Conservation (phyloP, 2,888 invertebrate genomes). For the Panopea generosa region DNA sequence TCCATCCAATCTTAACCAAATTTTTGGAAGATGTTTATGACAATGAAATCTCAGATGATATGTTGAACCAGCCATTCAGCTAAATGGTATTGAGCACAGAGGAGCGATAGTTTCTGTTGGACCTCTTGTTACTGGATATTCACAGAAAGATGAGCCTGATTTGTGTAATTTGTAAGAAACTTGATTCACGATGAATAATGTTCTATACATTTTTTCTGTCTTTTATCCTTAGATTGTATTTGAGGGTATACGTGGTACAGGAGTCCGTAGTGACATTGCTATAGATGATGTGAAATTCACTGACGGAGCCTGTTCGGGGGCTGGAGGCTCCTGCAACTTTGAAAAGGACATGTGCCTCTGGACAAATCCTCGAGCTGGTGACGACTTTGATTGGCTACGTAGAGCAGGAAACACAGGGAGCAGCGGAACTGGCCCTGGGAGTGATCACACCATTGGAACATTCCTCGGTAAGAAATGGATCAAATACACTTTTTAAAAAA, state of each 20-base stretch:
- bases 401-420: constrained; percentile 74
- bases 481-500: no score
- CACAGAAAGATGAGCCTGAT: no score
- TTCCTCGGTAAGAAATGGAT: constrained; percentile 64
- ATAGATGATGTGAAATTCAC: constrained; percentile 79
- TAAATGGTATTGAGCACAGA: no score
- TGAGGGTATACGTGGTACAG: constrained; percentile 73
- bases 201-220: no score
- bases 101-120: no score
- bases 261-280: constrained; percentile 76
- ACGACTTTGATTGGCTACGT: constrained; percentile 75
- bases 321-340: constrained; percentile 71
- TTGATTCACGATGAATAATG: no score
- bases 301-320: constrained; percentile 74
- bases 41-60: no score
- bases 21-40: no score
- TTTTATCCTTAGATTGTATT: constrained; percentile 77
- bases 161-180: no score
- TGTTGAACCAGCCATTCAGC: no score
- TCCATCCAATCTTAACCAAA: no score
- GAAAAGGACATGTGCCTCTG: constrained; percentile 75
- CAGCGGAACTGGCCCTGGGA: constrained; percentile 73
- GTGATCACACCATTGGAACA: constrained; percentile 78
- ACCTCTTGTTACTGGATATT: no score
- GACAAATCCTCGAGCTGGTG: constrained; percentile 63